phyloP scores from a whole-genome alignment of 2,797 vertebrate species.

The Erethizon dorsatum region DNA sequence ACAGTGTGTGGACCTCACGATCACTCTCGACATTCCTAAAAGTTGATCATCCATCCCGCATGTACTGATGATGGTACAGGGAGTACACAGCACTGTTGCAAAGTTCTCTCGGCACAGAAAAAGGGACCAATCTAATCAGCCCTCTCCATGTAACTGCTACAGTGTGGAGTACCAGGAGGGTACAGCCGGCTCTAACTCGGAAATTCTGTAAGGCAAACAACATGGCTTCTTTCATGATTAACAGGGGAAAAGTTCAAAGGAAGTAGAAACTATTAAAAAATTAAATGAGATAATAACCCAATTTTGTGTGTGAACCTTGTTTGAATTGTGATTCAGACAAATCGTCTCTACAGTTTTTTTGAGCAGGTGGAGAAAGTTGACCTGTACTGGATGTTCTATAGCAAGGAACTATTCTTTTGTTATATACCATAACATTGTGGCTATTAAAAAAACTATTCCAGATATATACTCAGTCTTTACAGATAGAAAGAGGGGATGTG shows the following conservation, averaged over 20 bases:
- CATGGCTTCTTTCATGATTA: neutral
- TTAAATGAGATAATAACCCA: neutral
- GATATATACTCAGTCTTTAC: neutral
- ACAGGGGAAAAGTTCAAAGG: neutral
- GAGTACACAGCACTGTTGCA: neutral
- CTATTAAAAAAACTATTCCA: neutral
- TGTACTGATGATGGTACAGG: neutral
- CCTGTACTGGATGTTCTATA: neutral
- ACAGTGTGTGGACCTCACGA: neutral
- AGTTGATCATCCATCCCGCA: neutral
- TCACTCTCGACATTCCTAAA: neutral
- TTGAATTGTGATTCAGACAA: slow-evolving; percentile 44
- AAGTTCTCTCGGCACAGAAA: neutral
- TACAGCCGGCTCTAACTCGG: neutral
- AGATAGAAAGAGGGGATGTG: neutral
- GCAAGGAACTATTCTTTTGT: slow-evolving; percentile 49
- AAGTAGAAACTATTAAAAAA: slow-evolving; percentile 21
- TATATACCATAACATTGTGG: neutral
- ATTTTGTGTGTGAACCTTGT: neutral
- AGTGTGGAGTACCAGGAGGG: neutral
- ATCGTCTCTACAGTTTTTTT: slow-evolving; percentile 12
- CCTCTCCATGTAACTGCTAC: neutral
- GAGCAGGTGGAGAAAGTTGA: slow-evolving; percentile 2
- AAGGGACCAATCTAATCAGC: neutral
- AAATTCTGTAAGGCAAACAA: neutral